Evolutionary conservation across 2,797 vertebrate species (phyloP).

Genomic region (Rhynchotus rufescens): DNA sequence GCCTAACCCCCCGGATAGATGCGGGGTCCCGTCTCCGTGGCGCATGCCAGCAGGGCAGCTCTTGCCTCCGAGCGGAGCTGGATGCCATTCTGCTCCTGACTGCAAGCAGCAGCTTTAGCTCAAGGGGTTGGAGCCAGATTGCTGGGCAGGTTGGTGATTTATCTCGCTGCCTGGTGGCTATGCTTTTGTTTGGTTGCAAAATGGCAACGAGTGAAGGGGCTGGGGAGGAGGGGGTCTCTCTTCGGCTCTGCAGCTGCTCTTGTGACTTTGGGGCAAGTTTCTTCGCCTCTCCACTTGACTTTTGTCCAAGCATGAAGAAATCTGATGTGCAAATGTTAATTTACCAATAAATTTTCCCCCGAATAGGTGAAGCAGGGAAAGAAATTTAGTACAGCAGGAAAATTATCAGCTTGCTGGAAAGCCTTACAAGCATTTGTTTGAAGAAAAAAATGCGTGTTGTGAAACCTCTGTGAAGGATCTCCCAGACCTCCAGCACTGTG

Average conservation of each 20-base stretch:
- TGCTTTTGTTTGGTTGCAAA: neutral
- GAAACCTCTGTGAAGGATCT: neutral
- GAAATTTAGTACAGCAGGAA: neutral
- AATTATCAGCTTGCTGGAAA: neutral
- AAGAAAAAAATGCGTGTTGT: neutral
- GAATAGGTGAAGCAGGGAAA: neutral
- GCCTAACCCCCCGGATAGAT: neutral
- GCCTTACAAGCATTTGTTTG: neutral
- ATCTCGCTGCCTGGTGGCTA: neutral
- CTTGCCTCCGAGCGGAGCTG: neutral
- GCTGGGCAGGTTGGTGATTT: neutral
- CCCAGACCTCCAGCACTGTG: neutral
- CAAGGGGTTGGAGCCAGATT: fast-evolving
- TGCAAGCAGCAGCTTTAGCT: neutral
- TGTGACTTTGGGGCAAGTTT: neutral
- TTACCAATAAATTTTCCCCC: neutral
- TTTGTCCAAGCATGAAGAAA: neutral
- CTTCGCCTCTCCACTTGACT: neutral
- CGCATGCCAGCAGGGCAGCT: neutral
- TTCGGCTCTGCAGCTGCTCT: neutral
- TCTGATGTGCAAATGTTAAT: neutral
- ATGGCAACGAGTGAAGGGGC: neutral
- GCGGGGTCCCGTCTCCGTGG: neutral
- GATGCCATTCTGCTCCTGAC: neutral
- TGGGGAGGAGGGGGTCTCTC: neutral